phyloP scores from a whole-genome alignment of 1,140 invertebrate species.

The Apis dorsata region DNA sequence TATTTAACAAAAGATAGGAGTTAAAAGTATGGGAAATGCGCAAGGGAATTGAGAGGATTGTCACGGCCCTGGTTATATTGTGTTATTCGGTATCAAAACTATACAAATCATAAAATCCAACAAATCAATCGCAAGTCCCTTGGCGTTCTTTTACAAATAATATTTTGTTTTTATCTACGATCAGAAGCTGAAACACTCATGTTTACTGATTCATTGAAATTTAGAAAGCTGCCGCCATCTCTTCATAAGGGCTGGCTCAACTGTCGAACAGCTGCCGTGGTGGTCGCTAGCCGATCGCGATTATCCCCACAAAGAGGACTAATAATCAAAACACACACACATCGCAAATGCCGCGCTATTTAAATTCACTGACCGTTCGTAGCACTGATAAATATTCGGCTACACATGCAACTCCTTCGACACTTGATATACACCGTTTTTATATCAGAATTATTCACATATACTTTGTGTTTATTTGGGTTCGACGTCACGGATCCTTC shows the following conservation, averaged over 20 bases:
- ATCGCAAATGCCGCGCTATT: conserved; percentile 69
- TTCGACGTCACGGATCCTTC: conserved; percentile 75
- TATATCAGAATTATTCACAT: conserved; percentile 68
- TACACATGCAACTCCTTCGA: conserved; percentile 61
- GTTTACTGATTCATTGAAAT: conserved; percentile 31
- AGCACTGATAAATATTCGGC: conserved; percentile 66
- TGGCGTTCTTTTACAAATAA: not conserved
- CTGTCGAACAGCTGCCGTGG: conserved; percentile 71
- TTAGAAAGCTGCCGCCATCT: conserved; percentile 67
- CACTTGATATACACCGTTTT: conserved; percentile 57
- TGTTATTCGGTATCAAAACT: conserved; percentile 60
- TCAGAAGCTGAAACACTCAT: not conserved
- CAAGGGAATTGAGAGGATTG: conserved; percentile 31
- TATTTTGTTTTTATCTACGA: conserved; percentile 3
- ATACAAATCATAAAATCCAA: conserved; percentile 52
- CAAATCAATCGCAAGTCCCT: conserved; percentile 37
- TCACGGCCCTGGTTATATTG: conserved; percentile 60
- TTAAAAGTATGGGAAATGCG: conserved; percentile 3
- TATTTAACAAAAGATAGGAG: conserved; percentile 6
- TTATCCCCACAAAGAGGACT: conserved; percentile 66
- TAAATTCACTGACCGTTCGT: conserved; percentile 71
- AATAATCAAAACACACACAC: conserved; percentile 60
- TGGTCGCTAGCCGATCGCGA: conserved; percentile 60
- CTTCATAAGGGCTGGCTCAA: conserved; percentile 61
- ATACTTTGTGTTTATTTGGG: conserved; percentile 75